Percentiles rank a stretch among this genome's conserved stretches.
phyloP scores from a whole-genome alignment of 2,888 invertebrate species.

The Cantharis flavilabris region DNA sequence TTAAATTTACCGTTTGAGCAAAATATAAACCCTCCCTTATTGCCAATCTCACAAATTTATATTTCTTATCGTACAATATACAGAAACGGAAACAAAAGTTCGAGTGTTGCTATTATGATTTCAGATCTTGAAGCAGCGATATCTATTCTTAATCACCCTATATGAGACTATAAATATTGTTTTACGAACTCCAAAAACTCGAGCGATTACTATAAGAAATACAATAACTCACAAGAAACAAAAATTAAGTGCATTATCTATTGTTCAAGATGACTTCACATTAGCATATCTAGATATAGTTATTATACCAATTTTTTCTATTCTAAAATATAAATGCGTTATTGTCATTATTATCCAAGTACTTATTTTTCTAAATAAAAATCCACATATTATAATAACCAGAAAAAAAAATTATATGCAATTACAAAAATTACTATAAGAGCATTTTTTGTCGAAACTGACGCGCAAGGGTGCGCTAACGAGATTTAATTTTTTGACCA shows the following conservation, averaged over 20 bases:
- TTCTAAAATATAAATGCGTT: background rate
- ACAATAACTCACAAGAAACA: background rate
- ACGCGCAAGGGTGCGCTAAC: too few relatives aligned
- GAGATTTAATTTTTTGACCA: too few relatives aligned
- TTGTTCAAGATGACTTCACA: background rate
- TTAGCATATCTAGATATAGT: background rate
- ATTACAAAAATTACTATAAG: too few relatives aligned
- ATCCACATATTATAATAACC: background rate
- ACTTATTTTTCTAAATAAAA: background rate
- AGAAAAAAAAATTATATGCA: too few relatives aligned
- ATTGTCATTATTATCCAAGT: background rate
- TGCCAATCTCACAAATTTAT: slow-evolving; percentile 18
- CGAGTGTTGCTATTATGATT: background rate
- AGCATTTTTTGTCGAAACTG: too few relatives aligned
- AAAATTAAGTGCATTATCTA: background rate
- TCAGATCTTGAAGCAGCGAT: background rate
- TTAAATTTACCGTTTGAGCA: slow-evolving; percentile 42
- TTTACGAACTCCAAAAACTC: slow-evolving; percentile 47
- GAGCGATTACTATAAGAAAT: slow-evolving; percentile 1
- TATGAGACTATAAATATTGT: slow-evolving; percentile 45
- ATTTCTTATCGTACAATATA: background rate
- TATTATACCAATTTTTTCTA: background rate
- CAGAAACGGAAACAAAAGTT: background rate
- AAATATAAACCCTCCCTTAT: slow-evolving; percentile 43
- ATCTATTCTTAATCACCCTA: slow-evolving; percentile 18